A percentile compares a stretch with the other conserved stretches of the same genome.
These are phyloP conservation scores for Laupala kohalensis DNA, from an alignment of 1,140 invertebrate genomes.

Conservation along the genomic window DNA sequence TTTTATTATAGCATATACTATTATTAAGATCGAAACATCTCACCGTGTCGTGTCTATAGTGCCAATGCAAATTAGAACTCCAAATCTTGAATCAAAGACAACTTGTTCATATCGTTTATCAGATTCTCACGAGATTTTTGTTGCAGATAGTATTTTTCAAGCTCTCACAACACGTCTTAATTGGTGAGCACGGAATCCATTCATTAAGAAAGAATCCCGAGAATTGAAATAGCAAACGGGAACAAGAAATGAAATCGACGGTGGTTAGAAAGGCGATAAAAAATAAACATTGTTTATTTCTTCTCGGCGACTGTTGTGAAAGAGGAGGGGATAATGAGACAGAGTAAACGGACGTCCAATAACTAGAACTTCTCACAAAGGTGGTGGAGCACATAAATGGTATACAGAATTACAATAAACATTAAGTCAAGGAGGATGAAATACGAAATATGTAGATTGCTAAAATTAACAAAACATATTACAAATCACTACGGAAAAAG, in stretches of 20 bases:
- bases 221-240: background rate
- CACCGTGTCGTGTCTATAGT: too few relatives aligned
- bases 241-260: background rate
- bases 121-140: background rate
- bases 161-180: background rate
- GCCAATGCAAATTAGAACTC: too few relatives aligned
- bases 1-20: background rate
- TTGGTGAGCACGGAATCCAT: background rate
- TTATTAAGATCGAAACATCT: too few relatives aligned
- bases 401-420: too few relatives aligned
- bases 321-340: background rate
- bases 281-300: background rate
- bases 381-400: too few relatives aligned
- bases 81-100: too few relatives aligned
- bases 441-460: too few relatives aligned
- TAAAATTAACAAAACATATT: too few relatives aligned
- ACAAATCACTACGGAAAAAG: too few relatives aligned
- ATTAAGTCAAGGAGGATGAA: too few relatives aligned
- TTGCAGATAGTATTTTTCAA: background rate
- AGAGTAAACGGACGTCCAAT: too few relatives aligned
- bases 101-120: background rate
- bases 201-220: background rate
- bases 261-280: background rate
- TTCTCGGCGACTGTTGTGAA: background rate
- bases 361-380: too few relatives aligned